Percentiles rank a stretch among this genome's conserved stretches.
These are phyloP conservation scores for Micrasema longulum DNA, from an alignment of 1,140 invertebrate species.

Conservation along the genomic window DNA sequence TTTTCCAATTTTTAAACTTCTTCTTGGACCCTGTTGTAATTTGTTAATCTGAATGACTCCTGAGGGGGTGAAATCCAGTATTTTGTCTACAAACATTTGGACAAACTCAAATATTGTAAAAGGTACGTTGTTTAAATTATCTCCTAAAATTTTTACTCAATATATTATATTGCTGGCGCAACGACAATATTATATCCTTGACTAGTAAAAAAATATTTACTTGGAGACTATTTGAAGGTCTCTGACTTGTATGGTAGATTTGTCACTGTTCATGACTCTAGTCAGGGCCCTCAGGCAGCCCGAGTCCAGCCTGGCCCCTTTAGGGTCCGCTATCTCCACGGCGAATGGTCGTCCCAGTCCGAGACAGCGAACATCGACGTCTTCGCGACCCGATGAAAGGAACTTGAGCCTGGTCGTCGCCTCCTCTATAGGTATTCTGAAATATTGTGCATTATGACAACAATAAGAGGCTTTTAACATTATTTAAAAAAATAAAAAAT, in stretches of 20 bases:
- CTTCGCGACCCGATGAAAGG: constrained; percentile 93
- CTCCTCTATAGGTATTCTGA: constrained; percentile 58
- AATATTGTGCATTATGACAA: neutral
- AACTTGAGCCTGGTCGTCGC: constrained; percentile 71
- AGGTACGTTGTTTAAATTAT: no score
- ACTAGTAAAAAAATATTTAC: no score
- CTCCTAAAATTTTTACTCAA: no score
- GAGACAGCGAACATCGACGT: constrained; percentile 91
- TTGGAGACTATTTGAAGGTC: constrained; percentile 75
- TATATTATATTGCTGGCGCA: no score
- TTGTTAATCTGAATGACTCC: no score
- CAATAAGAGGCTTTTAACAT: no score
- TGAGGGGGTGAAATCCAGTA: no score
- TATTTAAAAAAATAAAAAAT: neutral
- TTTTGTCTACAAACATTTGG: no score
- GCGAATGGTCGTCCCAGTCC: constrained; percentile 90
- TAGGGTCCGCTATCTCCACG: constrained; percentile 82
- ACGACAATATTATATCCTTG: no score
- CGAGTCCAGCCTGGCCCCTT: constrained; percentile 66
- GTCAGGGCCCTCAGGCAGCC: constrained; percentile 70
- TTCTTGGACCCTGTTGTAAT: no score
- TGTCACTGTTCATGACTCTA: constrained; percentile 53
- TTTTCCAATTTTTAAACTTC: no score
- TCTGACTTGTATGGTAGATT: constrained; percentile 72
- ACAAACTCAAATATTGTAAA: no score